phyloP scores from a whole-genome alignment of 2,888 invertebrate genomes.

The Tenthredo distinguenda region DNA sequence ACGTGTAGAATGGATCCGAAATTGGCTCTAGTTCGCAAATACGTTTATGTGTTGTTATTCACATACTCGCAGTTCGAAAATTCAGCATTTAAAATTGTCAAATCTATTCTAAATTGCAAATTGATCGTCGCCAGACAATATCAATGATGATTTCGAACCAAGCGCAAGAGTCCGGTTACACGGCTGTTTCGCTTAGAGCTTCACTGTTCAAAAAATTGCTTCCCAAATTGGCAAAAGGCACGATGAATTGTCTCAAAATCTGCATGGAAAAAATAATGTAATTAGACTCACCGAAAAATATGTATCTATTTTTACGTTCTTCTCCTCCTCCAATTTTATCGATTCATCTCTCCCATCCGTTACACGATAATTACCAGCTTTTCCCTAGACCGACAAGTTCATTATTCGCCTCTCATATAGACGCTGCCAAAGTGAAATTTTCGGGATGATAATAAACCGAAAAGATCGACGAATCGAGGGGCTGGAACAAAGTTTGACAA shows the following conservation, averaged over 20 bases:
- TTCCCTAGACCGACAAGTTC: background rate
- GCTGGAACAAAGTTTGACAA: slow-evolving; percentile 34
- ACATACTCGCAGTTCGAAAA: background rate
- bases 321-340: slow-evolving; percentile 8
- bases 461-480: slow-evolving; percentile 53
- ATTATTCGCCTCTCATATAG: slow-evolving; percentile 54
- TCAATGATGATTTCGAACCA: slow-evolving; percentile 60
- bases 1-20: background rate
- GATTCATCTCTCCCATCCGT: too few relatives aligned
- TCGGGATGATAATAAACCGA: slow-evolving; percentile 57
- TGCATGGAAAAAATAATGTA: slow-evolving; percentile 63
- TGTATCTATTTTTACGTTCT: background rate
- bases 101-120: slow-evolving; percentile 52
- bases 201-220: slow-evolving; percentile 57
- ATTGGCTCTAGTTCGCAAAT: background rate
- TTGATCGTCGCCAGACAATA: slow-evolving; percentile 55
- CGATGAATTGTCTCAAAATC: slow-evolving; percentile 54
- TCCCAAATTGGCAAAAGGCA: slow-evolving; percentile 58
- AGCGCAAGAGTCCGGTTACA: slow-evolving; percentile 50
- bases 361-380: background rate
- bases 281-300: slow-evolving; percentile 43
- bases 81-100: background rate
- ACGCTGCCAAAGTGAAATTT: slow-evolving; percentile 56
- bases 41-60: background rate
- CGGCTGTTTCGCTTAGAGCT: slow-evolving; percentile 56